Evolutionary conservation across 2,797 vertebrate species (phyloP).

Genomic region (Onychomys leucogaster): DNA sequence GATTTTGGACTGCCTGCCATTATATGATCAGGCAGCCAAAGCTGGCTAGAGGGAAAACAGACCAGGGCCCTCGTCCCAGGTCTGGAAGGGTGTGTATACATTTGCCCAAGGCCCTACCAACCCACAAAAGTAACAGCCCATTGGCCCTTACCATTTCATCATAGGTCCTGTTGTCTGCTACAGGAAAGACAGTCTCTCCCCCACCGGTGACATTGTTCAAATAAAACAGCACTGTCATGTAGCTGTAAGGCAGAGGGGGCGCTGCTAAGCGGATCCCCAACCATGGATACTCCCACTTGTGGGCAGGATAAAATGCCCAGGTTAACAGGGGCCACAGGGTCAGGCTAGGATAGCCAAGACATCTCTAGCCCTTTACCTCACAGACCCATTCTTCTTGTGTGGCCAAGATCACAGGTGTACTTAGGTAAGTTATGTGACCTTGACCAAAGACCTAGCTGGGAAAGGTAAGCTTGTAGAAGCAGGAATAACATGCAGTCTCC

Average conservation of each 20-base stretch:
- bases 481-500: background rate
- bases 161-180: constrained; percentile 99
- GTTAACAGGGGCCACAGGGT: constrained; percentile 28
- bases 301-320: constrained; percentile 54
- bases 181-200: constrained; percentile 98
- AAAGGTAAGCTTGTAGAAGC: background rate
- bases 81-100: background rate
- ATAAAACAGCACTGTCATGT: constrained; percentile 99
- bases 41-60: constrained; percentile 6
- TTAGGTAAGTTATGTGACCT: background rate
- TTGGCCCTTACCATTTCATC: constrained; percentile 95
- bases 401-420: constrained; percentile 1
- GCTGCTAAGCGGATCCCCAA: constrained; percentile 50
- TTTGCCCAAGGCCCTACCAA: constrained; percentile 38
- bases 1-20: background rate
- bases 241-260: constrained; percentile 91
- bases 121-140: constrained; percentile 25
- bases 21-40: background rate
- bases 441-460: background rate
- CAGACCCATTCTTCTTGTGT: background rate
- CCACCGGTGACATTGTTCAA: constrained; percentile 98
- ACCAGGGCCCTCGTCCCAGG: background rate
- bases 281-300: background rate
- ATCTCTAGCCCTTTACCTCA: background rate
- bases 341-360: background rate